Base-by-base conservation (phyloP, 1,140 invertebrate species). In the Musca domestica region DNA sequence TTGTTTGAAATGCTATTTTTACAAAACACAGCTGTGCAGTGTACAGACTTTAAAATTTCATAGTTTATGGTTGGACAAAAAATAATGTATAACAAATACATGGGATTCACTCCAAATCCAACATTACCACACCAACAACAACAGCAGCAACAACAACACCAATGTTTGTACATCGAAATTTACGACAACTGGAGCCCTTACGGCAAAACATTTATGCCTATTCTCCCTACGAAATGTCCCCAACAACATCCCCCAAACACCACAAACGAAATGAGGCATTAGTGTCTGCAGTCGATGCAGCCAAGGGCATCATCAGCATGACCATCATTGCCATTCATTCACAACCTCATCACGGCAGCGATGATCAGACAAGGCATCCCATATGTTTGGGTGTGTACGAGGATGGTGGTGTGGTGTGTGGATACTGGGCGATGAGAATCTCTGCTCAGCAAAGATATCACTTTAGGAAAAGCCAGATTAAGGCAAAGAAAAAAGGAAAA, bases 61-160 rank as follows among this genome's bases (percentile, higher is more conserved):
- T 61, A 30, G 56, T 61, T 61, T 61, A 61, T 61, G 56, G 56
- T 61, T 61, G 15, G 27, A 27, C 9, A 41, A 61, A 61, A 17
- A 61, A 56, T 56, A 61, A 56, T 56, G 19, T 56, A 56, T 56
- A 56, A 56, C 52, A 56, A 56, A 56, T 56, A 56, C 23, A 25
- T 14, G 1, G 25, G 23, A 56, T n/a, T 56, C 52, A 27, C 6
- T 41, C 34, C 2, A 41, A 41, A 56, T 56, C 3, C 25, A 27
- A 51, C 48, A 51, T 19, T 9, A 51, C 48, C 17, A 17, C 48
- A 51, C 7, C 48, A 22, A 51, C 20, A 22, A 5, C 20, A 51
- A 15, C n/a, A n/a, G n/a, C n/a, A n/a, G n/a, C 17, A 19, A n/a
- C 47, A 49, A 49, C 15, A n/a, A n/a, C n/a, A n/a, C 4, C n/a